These are phyloP conservation scores for Sciurus niger DNA, from an alignment of 2,113 vertebrate genomes.

Conservation along the genomic window DNA sequence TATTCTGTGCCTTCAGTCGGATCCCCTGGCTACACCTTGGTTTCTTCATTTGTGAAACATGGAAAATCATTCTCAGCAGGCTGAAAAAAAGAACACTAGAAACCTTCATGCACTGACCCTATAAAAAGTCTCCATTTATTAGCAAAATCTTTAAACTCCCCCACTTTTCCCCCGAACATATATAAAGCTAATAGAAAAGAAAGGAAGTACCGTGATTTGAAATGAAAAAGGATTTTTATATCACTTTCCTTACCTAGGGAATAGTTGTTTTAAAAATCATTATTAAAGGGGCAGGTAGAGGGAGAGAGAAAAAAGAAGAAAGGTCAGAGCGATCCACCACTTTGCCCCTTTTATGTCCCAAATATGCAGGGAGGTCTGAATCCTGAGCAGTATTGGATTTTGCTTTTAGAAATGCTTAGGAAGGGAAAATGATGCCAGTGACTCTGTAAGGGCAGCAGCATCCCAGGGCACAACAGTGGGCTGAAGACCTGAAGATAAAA, in stretches of 20 bases:
- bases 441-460: not conserved
- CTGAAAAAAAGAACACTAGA: not conserved
- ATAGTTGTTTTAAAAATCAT: conserved; percentile 43
- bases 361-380: conserved; percentile 9
- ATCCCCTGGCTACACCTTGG: not conserved
- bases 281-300: not conserved
- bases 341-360: not conserved
- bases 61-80: conserved; percentile 32
- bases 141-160: conserved; percentile 28
- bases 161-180: not conserved
- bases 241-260: not conserved
- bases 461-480: not conserved
- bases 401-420: conserved; percentile 65
- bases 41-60: conserved; percentile 50
- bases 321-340: not conserved
- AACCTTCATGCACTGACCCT: not conserved
- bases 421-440: not conserved
- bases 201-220: not conserved
- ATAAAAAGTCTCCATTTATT: conserved; percentile 49
- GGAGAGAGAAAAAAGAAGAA: not conserved
- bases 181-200: conserved; percentile 51
- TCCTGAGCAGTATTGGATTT: conserved; percentile 19
- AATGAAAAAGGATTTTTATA: conserved; percentile 52
- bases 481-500: not conserved
- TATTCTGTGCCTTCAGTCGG: not conserved